phyloP scores from a whole-genome alignment of 2,797 vertebrate genomes.

The Rhinatrema bivittatum region DNA sequence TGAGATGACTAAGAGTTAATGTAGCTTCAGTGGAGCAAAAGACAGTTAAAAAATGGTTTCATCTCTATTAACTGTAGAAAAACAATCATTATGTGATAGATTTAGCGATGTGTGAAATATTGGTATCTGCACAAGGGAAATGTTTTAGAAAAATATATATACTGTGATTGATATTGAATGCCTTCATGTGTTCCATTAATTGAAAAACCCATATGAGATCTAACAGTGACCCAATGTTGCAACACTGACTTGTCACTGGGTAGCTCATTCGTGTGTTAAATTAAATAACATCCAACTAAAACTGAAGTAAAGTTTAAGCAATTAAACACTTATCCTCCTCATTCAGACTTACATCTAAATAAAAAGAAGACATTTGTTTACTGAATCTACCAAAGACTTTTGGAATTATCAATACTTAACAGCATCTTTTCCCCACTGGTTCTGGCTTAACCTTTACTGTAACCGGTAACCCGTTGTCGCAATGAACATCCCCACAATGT shows the following conservation, averaged over 20 bases:
- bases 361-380: neutral
- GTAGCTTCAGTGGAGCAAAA: constrained; percentile 6
- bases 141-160: constrained; percentile 15
- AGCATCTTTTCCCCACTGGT: too few species aligned
- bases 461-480: too few species aligned
- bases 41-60: constrained; percentile 15
- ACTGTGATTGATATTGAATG: constrained; percentile 17
- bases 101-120: constrained; percentile 27
- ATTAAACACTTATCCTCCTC: constrained; percentile 17
- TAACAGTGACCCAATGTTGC: constrained; percentile 8
- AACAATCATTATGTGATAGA: constrained; percentile 20
- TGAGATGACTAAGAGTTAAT: constrained; percentile 21
- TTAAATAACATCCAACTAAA: constrained; percentile 26
- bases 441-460: too few species aligned
- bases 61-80: constrained; percentile 14
- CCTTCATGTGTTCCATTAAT: constrained; percentile 31
- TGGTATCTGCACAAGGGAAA: constrained; percentile 9
- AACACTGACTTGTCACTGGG: neutral
- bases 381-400: constrained; percentile 16
- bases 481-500: too few species aligned
- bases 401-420: constrained; percentile 15
- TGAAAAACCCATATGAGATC: constrained; percentile 10
- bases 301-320: constrained; percentile 20
- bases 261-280: constrained; percentile 30
- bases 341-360: constrained; percentile 13